Base-by-base conservation (phyloP, 2,797 vertebrate species). In the Chromobotia macracanthus region DNA sequence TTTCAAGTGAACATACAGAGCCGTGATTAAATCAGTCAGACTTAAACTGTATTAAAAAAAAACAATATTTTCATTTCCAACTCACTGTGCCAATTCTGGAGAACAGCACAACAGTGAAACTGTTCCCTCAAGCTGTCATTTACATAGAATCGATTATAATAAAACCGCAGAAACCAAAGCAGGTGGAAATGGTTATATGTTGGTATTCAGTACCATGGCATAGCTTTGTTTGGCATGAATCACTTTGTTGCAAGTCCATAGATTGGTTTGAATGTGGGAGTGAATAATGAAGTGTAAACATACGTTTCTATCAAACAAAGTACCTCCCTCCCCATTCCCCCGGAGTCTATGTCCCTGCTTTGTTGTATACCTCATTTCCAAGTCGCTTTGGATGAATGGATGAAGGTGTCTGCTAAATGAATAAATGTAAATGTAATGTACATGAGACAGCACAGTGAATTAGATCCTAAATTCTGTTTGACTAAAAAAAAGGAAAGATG, bases 21-120 rank as follows among this genome's bases (percentile, higher is more conserved):
- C 75, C 46, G 18, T 68, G 65, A 68, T 68, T 77, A 68, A 77
- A 77, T 77, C 38, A 58, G 64, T 44, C 18, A 67, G 38, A 58
- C 23, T 68, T 56, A 55, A 46, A 53, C 18, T 38, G 66, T 77
- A 60, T 31, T 68, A 77, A 58, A 58, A 46, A 68, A 18, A 77
- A 77, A 77, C 12, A 58, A 31, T 48, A 48, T 68, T 77, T 77
- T 77, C 23, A 21, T 76, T 76, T 67, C 31, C 35, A 77, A 68
- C 64, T 76, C 18, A 16, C 51, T 60, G 51, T 51, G 67, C 51
- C 21, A 31, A 31, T 56, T 60, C 15, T 60, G 9, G 55, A 12
- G 15, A 58, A 60, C 35, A 21, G 38, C 51, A 53, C 44, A 53
- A 38, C 64, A 11, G 38, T 58, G 13, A 68, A 68, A 38, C 64